A percentile compares a stretch with the other conserved stretches of the same genome.
phyloP scores from a whole-genome alignment of 2,797 vertebrate species.

The Peromyscus attwateri region DNA sequence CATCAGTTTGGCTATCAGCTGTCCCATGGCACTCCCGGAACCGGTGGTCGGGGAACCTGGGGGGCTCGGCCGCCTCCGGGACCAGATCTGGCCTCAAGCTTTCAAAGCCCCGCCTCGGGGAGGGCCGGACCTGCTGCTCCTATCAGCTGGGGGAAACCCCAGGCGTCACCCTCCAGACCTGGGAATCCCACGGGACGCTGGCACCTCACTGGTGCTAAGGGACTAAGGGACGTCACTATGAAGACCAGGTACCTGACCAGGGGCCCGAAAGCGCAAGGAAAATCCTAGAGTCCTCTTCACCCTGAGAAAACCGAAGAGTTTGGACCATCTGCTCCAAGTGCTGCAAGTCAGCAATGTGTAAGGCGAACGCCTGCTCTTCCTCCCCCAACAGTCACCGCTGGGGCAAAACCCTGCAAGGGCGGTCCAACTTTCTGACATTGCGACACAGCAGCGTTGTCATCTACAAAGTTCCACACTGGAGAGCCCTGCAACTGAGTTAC shows the following conservation, averaged over 20 bases:
- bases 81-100: fast-evolving
- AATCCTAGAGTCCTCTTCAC: background rate
- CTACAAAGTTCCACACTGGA: background rate
- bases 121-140: background rate
- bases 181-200: slow-evolving; percentile 16
- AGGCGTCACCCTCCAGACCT: background rate
- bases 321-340: background rate
- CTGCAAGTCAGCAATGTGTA: background rate
- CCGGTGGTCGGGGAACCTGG: fast-evolving
- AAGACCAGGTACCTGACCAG: background rate
- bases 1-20: slow-evolving; percentile 82
- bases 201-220: background rate
- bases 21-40: slow-evolving; percentile 58
- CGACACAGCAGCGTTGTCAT: background rate
- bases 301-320: background rate
- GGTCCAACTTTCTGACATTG: background rate
- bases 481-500: background rate
- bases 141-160: background rate
- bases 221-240: background rate
- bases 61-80: background rate
- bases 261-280: background rate
- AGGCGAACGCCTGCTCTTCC: background rate
- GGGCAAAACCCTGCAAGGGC: background rate
- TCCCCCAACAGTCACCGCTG: background rate
- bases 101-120: background rate